A percentile compares a stretch with the other conserved stretches of the same genome.
phyloP scores from a whole-genome alignment of 2,797 vertebrate species.

The Macropus fuliginosus region DNA sequence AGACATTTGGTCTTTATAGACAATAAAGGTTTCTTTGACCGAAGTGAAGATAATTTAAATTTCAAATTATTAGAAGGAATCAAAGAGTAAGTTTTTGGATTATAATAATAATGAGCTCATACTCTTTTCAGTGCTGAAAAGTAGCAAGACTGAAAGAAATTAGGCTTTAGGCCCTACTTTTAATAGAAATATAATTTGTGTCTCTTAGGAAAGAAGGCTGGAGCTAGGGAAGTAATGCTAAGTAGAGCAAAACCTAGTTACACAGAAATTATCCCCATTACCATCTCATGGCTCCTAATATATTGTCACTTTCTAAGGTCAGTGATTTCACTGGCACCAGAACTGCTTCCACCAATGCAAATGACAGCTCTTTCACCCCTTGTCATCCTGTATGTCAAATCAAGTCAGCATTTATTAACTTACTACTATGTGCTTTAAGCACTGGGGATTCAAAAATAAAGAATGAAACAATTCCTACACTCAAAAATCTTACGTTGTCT shows the following conservation, averaged over 20 bases:
- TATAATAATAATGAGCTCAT: background rate
- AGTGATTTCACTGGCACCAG: background rate
- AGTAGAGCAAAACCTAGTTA: background rate
- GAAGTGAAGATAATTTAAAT: constrained; percentile 96
- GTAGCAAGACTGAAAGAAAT: constrained; percentile 5
- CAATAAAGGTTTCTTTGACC: constrained; percentile 96
- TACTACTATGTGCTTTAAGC: background rate
- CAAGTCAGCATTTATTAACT: background rate
- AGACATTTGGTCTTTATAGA: constrained; percentile 91
- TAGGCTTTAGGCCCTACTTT: background rate
- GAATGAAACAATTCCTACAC: background rate
- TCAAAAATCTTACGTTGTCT: background rate
- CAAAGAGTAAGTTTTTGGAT: constrained; percentile 90
- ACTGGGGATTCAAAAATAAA: background rate
- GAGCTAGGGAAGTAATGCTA: background rate
- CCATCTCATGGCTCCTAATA: background rate
- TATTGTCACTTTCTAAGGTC: background rate
- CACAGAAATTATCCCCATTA: too few relatives aligned
- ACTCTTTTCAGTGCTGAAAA: background rate
- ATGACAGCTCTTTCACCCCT: background rate
- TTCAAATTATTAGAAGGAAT: constrained; percentile 95
- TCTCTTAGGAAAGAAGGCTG: background rate
- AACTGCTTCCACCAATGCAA: background rate
- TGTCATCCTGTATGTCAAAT: background rate
- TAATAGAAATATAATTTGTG: constrained; percentile 24